These are phyloP conservation scores for Cantharis flavilabris DNA, from an alignment of 2,888 invertebrate species.

Conservation along the genomic window DNA sequence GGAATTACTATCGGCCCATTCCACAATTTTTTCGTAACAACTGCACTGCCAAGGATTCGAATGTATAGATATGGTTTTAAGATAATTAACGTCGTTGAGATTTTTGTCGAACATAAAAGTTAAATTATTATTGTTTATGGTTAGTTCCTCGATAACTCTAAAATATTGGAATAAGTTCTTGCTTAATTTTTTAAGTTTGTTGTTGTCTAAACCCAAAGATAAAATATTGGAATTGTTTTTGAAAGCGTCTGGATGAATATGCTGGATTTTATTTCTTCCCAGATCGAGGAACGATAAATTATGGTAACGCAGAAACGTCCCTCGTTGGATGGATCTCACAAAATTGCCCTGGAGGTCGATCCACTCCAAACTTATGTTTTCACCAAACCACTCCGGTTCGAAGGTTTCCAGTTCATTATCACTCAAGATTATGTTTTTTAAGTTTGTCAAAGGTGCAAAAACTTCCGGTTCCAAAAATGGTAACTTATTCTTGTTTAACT, in stretches of 20 bases:
- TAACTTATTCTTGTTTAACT: slow-evolving; percentile 1
- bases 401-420: slow-evolving; percentile 3
- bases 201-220: neutral
- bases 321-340: neutral
- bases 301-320: neutral
- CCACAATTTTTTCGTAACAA: slow-evolving; percentile 1
- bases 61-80: neutral
- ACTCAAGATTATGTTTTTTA: neutral
- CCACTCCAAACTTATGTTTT: neutral
- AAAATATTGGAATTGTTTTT: neutral
- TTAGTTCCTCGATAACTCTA: neutral
- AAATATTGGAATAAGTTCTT: neutral
- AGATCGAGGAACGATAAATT: neutral
- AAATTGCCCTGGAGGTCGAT: neutral
- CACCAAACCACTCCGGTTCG: slow-evolving; percentile 6
- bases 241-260: slow-evolving; percentile 4
- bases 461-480: neutral
- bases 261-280: neutral
- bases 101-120: slow-evolving; percentile 5
- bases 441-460: neutral
- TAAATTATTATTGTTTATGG: slow-evolving; percentile 3
- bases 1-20: neutral
- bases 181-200: slow-evolving; percentile 2
- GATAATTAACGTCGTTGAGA: neutral
- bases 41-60: slow-evolving; percentile 12